These are phyloP conservation scores for Hyposmocoma kahamanoa DNA, from an alignment of 1,140 invertebrate species.

Conservation along the genomic window DNA sequence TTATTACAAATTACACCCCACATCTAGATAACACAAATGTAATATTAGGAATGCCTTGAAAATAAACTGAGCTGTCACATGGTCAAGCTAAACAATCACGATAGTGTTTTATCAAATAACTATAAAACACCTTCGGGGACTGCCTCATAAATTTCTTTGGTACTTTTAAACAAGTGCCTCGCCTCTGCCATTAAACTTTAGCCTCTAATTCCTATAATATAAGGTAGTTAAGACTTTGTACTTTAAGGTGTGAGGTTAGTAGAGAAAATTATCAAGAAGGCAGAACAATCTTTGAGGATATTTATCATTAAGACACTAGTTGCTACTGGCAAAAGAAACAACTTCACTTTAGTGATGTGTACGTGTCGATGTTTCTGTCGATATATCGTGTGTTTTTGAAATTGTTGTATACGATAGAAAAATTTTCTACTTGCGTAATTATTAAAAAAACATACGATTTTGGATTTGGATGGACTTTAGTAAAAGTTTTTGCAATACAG, in stretches of 20 bases:
- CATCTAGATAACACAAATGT: conserved; percentile 27
- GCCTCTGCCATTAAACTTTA: conserved; percentile 17
- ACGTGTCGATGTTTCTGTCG: conserved; percentile 28
- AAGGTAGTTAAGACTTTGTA: conserved; percentile 26
- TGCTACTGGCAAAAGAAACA: conserved; percentile 68
- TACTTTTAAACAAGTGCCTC: conserved; percentile 18
- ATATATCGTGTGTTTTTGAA: conserved; percentile 6
- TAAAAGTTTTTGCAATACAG: too few relatives aligned
- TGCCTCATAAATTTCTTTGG: conserved; percentile 60
- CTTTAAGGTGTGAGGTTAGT: conserved; percentile 39
- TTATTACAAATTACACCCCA: conserved; percentile 36
- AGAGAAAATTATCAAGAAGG: conserved; percentile 64
- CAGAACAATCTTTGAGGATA: conserved; percentile 69
- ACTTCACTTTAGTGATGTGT: conserved; percentile 50
- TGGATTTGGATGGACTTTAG: too few relatives aligned
- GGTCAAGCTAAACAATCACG: conserved; percentile 64
- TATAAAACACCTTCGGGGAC: conserved; percentile 63
- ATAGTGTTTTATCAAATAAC: conserved; percentile 70
- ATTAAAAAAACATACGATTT: too few relatives aligned
- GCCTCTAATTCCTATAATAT: conserved; percentile 16
- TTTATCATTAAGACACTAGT: conserved; percentile 69
- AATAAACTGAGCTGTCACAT: conserved; percentile 35
- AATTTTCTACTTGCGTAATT: too few relatives aligned
- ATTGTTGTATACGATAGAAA: too few relatives aligned
- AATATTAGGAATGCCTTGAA: conserved; percentile 5